Base-by-base conservation (phyloP, 2,888 invertebrate species). In the Chaitophorus viminalis region DNA sequence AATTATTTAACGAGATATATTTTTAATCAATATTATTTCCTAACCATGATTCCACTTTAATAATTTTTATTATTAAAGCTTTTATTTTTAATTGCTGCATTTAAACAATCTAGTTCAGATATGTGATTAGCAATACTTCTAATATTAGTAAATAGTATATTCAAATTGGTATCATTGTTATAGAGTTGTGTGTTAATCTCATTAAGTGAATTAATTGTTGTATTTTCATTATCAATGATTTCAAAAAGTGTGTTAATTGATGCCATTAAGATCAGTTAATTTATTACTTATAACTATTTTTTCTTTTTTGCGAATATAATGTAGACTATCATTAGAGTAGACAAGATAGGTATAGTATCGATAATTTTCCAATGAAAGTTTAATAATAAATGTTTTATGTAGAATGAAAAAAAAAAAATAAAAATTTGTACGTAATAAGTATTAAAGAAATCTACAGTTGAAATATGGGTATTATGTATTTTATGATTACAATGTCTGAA, bases 311-410 rank as follows among this genome's bases (percentile, higher is more conserved):
- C n/a, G n/a, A n/a, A n/a, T n/a, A n/a, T n/a, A 18, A 31, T 72
- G 72, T 72, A 72, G 33, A 33, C 72, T 72, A 72, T 72, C 33
- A 72, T 72, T 72, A 72, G 33, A 72, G 72, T 72, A 72, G 33
- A 72, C 33, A 72, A 72, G 33, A 72, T 72, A 72, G 72, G 72
- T n/a, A n/a, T n/a, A n/a, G n/a, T n/a, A n/a, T n/a, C n/a, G n/a
- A n/a, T n/a, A n/a, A n/a, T n/a, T n/a, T n/a, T n/a, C 72, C 33
- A 72, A 72, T 72, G 72, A 18, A 72, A 3, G 72, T 72, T 33
- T 72, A 72, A 72, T 33, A 72, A 33, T 17, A 33, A 18, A 72
- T 33, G 72, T 72, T 72, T 33, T 72, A 72, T 1, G 33, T 72
- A 72, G 33, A 72, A 72, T 72, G 18, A n/a, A n/a, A n/a, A n/a